Evolutionary conservation across 2,888 invertebrate genomes (phyloP), one percentile per base, ranked within the genome.

Genomic region (Pterostichus niger): DNA sequence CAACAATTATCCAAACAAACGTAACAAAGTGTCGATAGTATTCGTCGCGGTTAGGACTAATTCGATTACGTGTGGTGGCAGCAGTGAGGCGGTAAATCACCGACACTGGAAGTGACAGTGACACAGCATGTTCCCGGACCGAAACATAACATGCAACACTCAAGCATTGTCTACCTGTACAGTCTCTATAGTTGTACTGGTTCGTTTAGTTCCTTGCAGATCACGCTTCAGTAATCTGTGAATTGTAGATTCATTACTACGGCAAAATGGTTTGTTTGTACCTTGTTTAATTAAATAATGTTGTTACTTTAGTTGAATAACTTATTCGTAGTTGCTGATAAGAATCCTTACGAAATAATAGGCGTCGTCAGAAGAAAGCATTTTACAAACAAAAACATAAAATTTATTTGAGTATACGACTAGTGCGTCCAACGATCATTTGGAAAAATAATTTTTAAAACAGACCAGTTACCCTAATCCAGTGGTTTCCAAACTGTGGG

Each of bases 31-130:
- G 61, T 52, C 24, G 49, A 49, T 54, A 15, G 33, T 15, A 40
- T 33, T 61, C 56, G 71, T 71, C 64, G 49, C 71, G 71, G 81
- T 81, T 40, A 10, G 71, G 73, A 35, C 52, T 81, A 81, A 81
- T 81, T 81, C 81, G 81, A 81, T 81, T 81, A 81, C 68, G 52
- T 71, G 71, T 81, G 81, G 71, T 71, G 81, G 71, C 68, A 68
- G 71, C 81, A 81, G 56, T 81, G 81, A 56, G 17, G 81, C 81
- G 81, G 68, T 81, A 81, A 81, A 81, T 81, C 81, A 81, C 81
- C 81, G 81, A 35, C 81, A 71, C 40, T 81, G 54, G 71, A 35
- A 71, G 24, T 81, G 54, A 81, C 24, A 71, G 13, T 81, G 81
- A 81, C 81, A 71, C 81, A 81, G 81, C 81, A 78, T 59, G 33